Evolutionary conservation across 2,113 vertebrate genomes (phyloP), one percentile per base, ranked within the genome.

Genomic region (Nycticryphes semicollaris): DNA sequence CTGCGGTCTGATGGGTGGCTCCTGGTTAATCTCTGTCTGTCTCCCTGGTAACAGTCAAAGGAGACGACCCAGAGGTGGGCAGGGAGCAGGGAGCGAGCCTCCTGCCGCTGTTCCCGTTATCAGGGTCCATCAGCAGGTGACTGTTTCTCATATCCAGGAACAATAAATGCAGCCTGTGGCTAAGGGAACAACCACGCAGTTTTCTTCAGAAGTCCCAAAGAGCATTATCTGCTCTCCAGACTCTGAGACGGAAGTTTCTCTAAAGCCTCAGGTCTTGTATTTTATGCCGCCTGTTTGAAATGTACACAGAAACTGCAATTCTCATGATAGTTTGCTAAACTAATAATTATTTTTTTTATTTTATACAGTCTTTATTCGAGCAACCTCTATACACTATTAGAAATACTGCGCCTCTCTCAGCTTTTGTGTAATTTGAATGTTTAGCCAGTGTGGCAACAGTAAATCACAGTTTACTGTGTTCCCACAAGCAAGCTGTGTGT

Each of bases 11-110:
- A 75, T 68, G 81, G n/a, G 63, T 83, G 95, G 79, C 96, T 96
- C 82, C 94, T 87, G 74, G 37, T 81, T 97, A 97, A 97, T 97
- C 95, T 96, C 95, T 93, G 89, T 96, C 95, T 96, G 85, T 92
- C 95, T 96, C 92, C 77, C 27, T 76, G 90, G 92, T 37, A 92
- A 86, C 90, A 95, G 59, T 84, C 83, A 96, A 93, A 96, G 86
- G 74, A 91, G 85, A 72, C 1, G 6, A 72, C 67, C 59, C 39
- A n/a, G 91, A 90, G 75, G 81, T 93, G 78, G 53, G 73, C 66
- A 94, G 79, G 63, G 63, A 67, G 23, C 66, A 93, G 79, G 63
- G 63, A 67, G 23, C 0, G 2, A 85, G 93, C 45, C 87, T 90
- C 87, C 84, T 82, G 76, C 64, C 13, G 0, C 81, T 69, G 39